A percentile compares a stretch with the other conserved stretches of the same genome.
phyloP scores from a whole-genome alignment of 92 coral and sea anemone species.

The Palythoa caribaeorum region DNA sequence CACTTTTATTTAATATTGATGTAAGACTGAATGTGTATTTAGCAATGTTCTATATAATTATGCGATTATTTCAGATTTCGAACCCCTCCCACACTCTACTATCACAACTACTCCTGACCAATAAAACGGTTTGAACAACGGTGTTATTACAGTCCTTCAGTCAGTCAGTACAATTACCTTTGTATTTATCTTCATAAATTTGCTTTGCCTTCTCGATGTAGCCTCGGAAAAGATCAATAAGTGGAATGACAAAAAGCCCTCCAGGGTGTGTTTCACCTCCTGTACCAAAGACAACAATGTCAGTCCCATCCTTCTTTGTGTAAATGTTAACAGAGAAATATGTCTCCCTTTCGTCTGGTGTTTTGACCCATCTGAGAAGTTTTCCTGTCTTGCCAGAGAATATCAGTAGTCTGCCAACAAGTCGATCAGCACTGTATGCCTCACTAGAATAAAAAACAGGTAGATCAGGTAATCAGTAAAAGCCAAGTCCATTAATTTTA shows the following conservation, averaged over 20 bases:
- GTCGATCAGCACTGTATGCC: conserved; percentile 81
- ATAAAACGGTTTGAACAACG: too few relatives aligned
- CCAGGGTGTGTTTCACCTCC: conserved; percentile 99
- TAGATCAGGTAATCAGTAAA: background rate
- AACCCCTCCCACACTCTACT: too few relatives aligned
- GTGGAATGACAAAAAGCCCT: conserved; percentile 85
- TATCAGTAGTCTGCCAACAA: conserved; percentile 86
- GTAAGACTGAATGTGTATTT: too few relatives aligned
- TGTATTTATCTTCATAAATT: conserved; percentile 86
- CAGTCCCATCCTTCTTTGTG: conserved; percentile 84
- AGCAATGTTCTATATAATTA: too few relatives aligned
- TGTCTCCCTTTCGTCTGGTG: conserved; percentile 93
- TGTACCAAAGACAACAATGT: conserved; percentile 94
- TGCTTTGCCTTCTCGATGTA: conserved; percentile 76
- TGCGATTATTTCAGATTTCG: too few relatives aligned
- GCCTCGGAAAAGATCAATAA: conserved; percentile 85
- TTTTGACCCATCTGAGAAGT: conserved; percentile 84
- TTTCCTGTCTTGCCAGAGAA: conserved; percentile 95
- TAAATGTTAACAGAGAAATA: conserved; percentile 93
- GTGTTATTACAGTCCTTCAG: too few relatives aligned
- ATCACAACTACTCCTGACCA: too few relatives aligned
- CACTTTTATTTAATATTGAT: too few relatives aligned
- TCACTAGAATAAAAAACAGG: conserved; percentile 62
- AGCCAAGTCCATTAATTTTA: too few relatives aligned
- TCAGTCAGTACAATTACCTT: conserved; percentile 66